Evolutionary conservation across 2,113 vertebrate genomes (phyloP).

Genomic region (Boulengeromyrus knoepffleri): DNA sequence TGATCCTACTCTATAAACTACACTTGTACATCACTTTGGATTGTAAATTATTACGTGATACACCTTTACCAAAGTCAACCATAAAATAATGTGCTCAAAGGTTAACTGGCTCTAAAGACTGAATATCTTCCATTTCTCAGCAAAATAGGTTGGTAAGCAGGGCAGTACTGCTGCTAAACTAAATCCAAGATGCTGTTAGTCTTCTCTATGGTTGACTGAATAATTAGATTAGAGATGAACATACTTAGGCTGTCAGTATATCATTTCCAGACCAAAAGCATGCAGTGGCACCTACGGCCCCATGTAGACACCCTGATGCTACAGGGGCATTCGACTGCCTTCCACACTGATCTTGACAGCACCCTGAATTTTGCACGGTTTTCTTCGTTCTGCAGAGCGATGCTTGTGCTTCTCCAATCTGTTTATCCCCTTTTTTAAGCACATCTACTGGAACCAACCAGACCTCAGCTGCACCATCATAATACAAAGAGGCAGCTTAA

Average conservation of each 20-base stretch:
- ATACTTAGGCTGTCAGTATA: background rate
- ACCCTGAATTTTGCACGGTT: slow-evolving; percentile 68
- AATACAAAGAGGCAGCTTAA: background rate
- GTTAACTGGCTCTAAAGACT: background rate
- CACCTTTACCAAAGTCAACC: background rate
- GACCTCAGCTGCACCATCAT: slow-evolving; percentile 27
- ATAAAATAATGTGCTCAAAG: background rate
- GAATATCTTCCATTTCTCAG: background rate
- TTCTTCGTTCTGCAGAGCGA: slow-evolving; percentile 81
- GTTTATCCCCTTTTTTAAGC: slow-evolving; percentile 76
- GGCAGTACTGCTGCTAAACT: background rate
- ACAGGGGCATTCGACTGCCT: slow-evolving; percentile 90
- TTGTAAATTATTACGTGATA: background rate
- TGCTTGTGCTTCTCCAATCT: slow-evolving; percentile 95
- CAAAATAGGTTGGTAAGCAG: background rate
- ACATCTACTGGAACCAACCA: slow-evolving; percentile 65
- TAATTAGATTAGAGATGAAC: background rate
- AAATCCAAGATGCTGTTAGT: background rate
- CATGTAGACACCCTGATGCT: slow-evolving; percentile 39
- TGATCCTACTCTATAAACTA: background rate
- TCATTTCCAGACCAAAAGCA: slow-evolving; percentile 31
- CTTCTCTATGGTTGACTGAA: background rate
- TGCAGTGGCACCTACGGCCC: slow-evolving; percentile 60
- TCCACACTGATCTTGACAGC: slow-evolving; percentile 96
- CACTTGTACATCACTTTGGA: background rate